Percentiles rank a stretch among this genome's conserved stretches.
phyloP scores from a whole-genome alignment of 2,113 vertebrate species.

The Beaufortia kweichowensis region DNA sequence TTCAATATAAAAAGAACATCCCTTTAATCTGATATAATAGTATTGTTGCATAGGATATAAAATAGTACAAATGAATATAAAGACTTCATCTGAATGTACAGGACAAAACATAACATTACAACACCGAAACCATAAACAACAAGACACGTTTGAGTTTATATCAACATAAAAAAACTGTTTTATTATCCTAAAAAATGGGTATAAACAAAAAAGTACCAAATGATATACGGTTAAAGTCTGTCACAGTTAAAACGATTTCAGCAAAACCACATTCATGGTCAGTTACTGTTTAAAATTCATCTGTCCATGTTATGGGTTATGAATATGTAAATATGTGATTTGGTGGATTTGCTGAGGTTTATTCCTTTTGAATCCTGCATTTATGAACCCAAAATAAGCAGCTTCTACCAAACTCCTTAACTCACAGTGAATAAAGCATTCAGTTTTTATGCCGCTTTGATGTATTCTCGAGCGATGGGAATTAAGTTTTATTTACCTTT shows the following conservation, averaged over 20 bases:
- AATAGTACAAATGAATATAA: slow-evolving; percentile 9
- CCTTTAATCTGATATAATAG: slow-evolving; percentile 11
- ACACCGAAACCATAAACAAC: not conserved
- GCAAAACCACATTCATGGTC: not conserved
- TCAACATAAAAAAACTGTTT: not conserved
- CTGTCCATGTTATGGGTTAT: not conserved
- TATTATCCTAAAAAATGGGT: not conserved
- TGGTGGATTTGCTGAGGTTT: not conserved
- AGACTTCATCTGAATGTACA: not conserved
- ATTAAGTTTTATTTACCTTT: not conserved
- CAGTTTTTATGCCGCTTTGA: not conserved
- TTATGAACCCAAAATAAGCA: not conserved
- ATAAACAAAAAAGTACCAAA: not conserved
- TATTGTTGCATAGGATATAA: slow-evolving; percentile 9
- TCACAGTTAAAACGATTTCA: not conserved
- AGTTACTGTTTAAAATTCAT: not conserved
- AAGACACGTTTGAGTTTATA: not conserved
- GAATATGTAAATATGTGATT: not conserved
- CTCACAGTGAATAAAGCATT: not conserved
- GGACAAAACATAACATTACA: not conserved
- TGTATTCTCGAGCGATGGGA: not conserved
- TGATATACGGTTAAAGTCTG: not conserved
- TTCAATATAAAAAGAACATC: slow-evolving; percentile 20
- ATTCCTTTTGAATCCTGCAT: not conserved
- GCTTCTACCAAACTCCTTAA: not conserved